These are phyloP conservation scores for Brachionus paranguensis DNA, from an alignment of 1,140 invertebrate species.

Conservation along the genomic window DNA sequence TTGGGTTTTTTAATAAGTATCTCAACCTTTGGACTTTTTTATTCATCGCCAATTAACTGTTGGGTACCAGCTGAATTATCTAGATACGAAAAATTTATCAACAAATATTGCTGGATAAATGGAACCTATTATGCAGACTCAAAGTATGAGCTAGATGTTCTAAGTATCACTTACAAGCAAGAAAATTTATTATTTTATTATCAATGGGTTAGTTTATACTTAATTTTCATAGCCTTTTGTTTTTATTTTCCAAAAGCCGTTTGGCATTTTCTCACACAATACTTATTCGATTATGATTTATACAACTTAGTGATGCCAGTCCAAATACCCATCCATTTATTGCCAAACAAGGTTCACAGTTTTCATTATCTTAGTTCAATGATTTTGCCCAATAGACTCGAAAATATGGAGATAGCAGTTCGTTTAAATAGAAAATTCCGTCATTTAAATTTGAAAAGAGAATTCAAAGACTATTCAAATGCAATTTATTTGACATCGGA, in stretches of 20 bases:
- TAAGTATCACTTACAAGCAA: not conserved
- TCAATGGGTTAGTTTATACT: constrained; percentile 70
- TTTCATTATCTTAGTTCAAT: not conserved
- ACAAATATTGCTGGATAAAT: constrained; percentile 42
- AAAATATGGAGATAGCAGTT: not conserved
- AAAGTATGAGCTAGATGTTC: not conserved
- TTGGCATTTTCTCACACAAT: constrained; percentile 42
- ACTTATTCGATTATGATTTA: not conserved
- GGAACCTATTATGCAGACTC: constrained; percentile 40
- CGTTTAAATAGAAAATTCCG: not conserved
- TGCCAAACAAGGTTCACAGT: not conserved
- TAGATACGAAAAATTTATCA: constrained; percentile 41
- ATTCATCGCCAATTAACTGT: constrained; percentile 42
- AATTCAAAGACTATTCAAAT: not conserved
- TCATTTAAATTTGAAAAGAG: not conserved
- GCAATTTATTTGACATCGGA: not conserved
- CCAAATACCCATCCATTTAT: not conserved
- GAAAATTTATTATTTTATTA: constrained; percentile 34
- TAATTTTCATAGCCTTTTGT: constrained; percentile 77
- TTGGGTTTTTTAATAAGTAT: not conserved
- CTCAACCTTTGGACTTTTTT: not conserved
- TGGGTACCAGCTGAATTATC: constrained; percentile 43
- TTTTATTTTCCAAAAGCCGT: constrained; percentile 78
- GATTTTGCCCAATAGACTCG: not conserved
- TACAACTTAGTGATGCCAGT: not conserved